Conservation (phyloP, 2,888 invertebrate species). For the Lagria hirta region DNA sequence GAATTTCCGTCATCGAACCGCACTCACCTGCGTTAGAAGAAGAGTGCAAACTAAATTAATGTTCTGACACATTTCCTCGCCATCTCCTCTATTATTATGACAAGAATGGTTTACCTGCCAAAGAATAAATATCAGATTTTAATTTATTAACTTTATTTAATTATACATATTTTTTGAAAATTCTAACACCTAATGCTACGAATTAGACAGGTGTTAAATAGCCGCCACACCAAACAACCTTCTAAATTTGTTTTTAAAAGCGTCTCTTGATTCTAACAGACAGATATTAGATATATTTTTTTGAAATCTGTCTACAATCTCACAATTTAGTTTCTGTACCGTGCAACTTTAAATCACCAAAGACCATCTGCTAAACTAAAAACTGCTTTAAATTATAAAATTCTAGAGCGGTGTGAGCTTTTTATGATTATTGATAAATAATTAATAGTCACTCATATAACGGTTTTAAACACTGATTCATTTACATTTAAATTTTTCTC, state of each 20-base stretch:
- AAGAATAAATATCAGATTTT: constrained; percentile 12
- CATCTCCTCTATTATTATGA: constrained; percentile 15
- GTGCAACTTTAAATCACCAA: too few species aligned
- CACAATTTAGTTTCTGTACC: too few species aligned
- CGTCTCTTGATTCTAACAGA: too few species aligned
- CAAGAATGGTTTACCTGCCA: constrained; percentile 20
- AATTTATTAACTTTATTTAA: constrained; percentile 25
- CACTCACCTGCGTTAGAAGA: constrained; percentile 20
- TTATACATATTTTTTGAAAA: constrained; percentile 26
- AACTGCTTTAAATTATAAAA: too few species aligned
- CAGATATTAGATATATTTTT: too few species aligned
- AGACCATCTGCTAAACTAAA: too few species aligned
- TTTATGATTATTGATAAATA: too few species aligned
- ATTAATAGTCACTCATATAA: too few species aligned
- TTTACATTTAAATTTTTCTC: too few species aligned
- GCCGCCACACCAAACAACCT: constrained; percentile 11
- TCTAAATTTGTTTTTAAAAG: constrained; percentile 23
- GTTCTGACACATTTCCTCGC: constrained; percentile 21
- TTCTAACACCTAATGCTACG: constrained; percentile 26
- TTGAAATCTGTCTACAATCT: too few species aligned
- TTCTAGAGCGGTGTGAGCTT: too few species aligned
- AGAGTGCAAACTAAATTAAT: constrained; percentile 24
- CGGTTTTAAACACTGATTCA: too few species aligned
- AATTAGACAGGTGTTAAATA: constrained; percentile 30
- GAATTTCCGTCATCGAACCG: constrained; percentile 2